These are phyloP conservation scores for Spizella passerina DNA, from an alignment of 2,797 vertebrate species.

Conservation along the genomic window DNA sequence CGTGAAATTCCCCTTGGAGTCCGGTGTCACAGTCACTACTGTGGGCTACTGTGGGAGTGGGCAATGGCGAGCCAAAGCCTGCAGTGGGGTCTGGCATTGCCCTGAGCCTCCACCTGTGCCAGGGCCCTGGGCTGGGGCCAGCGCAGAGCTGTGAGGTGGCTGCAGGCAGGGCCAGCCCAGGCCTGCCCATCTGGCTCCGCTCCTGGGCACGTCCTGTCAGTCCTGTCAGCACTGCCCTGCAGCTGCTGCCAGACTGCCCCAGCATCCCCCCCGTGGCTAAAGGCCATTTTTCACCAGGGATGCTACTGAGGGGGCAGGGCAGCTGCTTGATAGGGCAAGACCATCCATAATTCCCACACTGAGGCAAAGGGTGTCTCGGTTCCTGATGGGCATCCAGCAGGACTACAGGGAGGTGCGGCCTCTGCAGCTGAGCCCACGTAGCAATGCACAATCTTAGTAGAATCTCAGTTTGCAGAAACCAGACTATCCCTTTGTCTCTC, in stretches of 20 bases:
- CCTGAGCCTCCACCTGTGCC: too few relatives aligned
- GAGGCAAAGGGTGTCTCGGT: rapidly evolving
- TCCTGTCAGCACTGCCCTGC: neutral
- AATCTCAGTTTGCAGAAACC: neutral
- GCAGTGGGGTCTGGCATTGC: neutral
- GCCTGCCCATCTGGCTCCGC: rapidly evolving
- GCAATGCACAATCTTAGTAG: neutral
- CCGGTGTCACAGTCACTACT: neutral
- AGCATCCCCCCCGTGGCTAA: rapidly evolving
- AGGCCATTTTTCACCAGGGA: neutral
- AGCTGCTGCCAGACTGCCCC: neutral
- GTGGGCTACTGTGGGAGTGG: too few relatives aligned
- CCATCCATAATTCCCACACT: neutral
- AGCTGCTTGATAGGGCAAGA: rapidly evolving
- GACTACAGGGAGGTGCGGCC: rapidly evolving
- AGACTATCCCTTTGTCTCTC: neutral
- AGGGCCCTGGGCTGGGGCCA: rapidly evolving
- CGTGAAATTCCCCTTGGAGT: neutral
- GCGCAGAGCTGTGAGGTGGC: rapidly evolving
- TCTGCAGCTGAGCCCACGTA: neutral
- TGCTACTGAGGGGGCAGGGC: rapidly evolving
- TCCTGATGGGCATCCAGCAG: neutral
- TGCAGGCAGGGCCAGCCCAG: neutral
- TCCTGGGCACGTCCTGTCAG: rapidly evolving
- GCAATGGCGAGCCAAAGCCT: too few relatives aligned